Conservation (phyloP, 2,113 vertebrate species). For the Ammospiza caudacuta region DNA sequence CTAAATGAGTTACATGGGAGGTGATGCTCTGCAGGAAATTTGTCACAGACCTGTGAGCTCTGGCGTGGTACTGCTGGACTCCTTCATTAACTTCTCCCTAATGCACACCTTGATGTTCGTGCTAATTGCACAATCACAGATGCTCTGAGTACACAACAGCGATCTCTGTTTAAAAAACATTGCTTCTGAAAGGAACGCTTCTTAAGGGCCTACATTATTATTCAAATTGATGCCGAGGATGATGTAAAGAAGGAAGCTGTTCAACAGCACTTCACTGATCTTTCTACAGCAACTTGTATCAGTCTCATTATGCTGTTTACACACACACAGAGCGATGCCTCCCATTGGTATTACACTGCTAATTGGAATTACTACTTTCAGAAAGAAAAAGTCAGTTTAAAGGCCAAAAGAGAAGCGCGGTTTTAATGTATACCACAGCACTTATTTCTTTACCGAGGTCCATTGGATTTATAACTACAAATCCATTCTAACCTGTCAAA, state of each 20-base stretch:
- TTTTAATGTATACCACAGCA: not conserved
- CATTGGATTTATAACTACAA: not conserved
- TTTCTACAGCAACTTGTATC: conserved; percentile 30
- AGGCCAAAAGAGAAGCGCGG: not conserved
- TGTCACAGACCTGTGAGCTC: rapidly evolving
- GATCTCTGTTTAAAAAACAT: conserved; percentile 23
- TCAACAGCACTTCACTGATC: conserved; percentile 65
- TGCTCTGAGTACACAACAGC: not conserved
- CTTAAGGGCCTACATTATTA: conserved; percentile 55
- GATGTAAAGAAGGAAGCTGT: conserved; percentile 61
- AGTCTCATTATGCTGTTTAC: conserved; percentile 61
- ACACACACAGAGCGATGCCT: conserved; percentile 34
- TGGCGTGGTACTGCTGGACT: not conserved
- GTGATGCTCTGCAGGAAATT: not conserved
- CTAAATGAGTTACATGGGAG: not conserved
- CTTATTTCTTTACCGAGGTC: not conserved
- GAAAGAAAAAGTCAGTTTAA: not conserved
- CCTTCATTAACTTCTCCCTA: not conserved
- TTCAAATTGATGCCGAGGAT: conserved; percentile 62
- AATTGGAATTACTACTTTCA: conserved; percentile 28
- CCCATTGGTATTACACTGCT: conserved; percentile 26
- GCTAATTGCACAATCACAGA: not conserved
- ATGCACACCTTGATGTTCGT: not conserved
- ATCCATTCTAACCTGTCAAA: not conserved
- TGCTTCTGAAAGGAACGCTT: conserved; percentile 14